A percentile compares a stretch with the other conserved stretches of the same genome.
These are phyloP conservation scores for Coregonus ussuriensis DNA, from an alignment of 2,797 vertebrate species.

Conservation along the genomic window DNA sequence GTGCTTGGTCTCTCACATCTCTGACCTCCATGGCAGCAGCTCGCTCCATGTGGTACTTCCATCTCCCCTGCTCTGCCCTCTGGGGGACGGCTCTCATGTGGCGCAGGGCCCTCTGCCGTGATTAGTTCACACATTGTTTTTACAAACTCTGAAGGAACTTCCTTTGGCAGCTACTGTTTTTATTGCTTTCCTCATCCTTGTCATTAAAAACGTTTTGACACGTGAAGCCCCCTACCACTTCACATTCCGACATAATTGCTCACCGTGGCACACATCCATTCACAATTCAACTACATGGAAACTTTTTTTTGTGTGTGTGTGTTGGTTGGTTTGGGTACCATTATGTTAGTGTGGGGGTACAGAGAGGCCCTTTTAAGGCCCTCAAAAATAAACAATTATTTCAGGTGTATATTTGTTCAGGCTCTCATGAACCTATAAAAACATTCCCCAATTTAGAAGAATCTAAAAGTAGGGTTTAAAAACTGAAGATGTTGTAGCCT, in stretches of 20 bases:
- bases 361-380: neutral
- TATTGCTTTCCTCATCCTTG: slow-evolving; percentile 14
- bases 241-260: neutral
- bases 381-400: neutral
- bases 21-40: slow-evolving; percentile 29
- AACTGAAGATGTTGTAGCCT: neutral
- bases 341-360: neutral
- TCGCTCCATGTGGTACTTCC: slow-evolving; percentile 20
- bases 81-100: slow-evolving; percentile 18
- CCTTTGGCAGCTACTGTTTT: slow-evolving; percentile 16
- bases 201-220: slow-evolving; percentile 28
- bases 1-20: slow-evolving; percentile 32
- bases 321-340: neutral
- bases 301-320: neutral
- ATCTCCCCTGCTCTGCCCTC: neutral
- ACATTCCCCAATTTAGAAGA: neutral
- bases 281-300: neutral
- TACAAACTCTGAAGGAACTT: slow-evolving; percentile 17
- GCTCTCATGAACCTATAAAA: neutral
- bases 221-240: slow-evolving; percentile 9
- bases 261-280: neutral
- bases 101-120: slow-evolving; percentile 6
- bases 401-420: neutral
- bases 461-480: neutral
- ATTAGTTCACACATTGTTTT: slow-evolving; percentile 30